Conservation (phyloP, 2,113 vertebrate species). For the Willisornis vidua region DNA sequence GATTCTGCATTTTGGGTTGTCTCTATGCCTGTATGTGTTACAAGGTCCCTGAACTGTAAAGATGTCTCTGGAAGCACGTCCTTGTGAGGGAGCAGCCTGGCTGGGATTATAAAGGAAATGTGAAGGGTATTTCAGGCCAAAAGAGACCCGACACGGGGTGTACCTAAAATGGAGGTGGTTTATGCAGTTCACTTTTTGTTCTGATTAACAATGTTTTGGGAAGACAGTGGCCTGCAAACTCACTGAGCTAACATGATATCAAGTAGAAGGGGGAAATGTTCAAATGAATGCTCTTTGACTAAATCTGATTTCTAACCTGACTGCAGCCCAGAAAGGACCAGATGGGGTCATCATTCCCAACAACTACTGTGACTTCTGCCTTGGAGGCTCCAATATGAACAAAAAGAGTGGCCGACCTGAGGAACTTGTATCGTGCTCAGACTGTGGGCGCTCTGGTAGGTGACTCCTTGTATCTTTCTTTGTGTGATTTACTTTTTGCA, state of each 20-base stretch:
- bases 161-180: background rate
- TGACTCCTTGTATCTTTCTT: conserved; percentile 62
- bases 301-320: conserved; percentile 37
- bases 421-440: conserved; percentile 91
- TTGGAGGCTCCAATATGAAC: conserved; percentile 91
- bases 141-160: background rate
- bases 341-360: conserved; percentile 90
- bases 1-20: background rate
- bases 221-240: background rate
- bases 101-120: background rate
- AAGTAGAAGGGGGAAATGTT: background rate
- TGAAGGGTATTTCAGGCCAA: background rate
- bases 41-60: background rate
- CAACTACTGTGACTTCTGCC: conserved; percentile 97
- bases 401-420: conserved; percentile 92
- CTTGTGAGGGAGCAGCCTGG: background rate
- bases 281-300: conserved; percentile 6
- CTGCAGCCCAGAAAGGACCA: conserved; percentile 90
- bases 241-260: background rate
- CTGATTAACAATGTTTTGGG: background rate
- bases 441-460: conserved; percentile 93
- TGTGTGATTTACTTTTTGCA: background rate
- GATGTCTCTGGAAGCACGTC: background rate
- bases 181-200: background rate
- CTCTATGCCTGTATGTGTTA: background rate